Percentiles rank a stretch among this genome's conserved stretches.
Conservation (phyloP, 2,113 vertebrate species). For the Trogon surrucura region DNA sequence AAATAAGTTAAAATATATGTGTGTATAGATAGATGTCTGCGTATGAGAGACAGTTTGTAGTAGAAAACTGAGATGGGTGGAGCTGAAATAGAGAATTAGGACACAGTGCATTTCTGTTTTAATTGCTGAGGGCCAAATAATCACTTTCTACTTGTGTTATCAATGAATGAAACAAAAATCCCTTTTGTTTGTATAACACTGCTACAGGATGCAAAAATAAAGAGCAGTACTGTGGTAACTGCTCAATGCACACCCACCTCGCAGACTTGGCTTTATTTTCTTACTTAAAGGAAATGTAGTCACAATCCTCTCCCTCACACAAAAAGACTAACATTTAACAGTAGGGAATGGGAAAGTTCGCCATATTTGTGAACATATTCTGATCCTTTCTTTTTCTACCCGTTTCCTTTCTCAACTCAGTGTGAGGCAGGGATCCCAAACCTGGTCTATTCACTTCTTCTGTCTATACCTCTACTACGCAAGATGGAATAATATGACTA, state of each 20-base stretch:
- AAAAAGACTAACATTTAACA: background rate
- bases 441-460: background rate
- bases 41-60: background rate
- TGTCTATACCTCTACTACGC: background rate
- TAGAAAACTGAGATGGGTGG: background rate
- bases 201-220: background rate
- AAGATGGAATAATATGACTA: background rate
- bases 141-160: background rate
- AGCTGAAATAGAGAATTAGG: background rate
- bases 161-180: background rate
- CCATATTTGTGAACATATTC: background rate
- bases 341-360: background rate
- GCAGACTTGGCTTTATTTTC: background rate
- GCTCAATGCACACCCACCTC: background rate
- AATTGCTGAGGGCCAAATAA: background rate
- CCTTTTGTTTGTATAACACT: background rate
- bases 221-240: background rate
- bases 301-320: background rate
- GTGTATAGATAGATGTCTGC: background rate
- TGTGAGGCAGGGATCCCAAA: background rate
- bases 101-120: background rate
- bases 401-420: background rate
- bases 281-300: background rate
- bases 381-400: background rate
- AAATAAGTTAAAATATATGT: background rate